Evolutionary conservation across 2,888 invertebrate species (phyloP).

Genomic region (Apodemia duryi): DNA sequence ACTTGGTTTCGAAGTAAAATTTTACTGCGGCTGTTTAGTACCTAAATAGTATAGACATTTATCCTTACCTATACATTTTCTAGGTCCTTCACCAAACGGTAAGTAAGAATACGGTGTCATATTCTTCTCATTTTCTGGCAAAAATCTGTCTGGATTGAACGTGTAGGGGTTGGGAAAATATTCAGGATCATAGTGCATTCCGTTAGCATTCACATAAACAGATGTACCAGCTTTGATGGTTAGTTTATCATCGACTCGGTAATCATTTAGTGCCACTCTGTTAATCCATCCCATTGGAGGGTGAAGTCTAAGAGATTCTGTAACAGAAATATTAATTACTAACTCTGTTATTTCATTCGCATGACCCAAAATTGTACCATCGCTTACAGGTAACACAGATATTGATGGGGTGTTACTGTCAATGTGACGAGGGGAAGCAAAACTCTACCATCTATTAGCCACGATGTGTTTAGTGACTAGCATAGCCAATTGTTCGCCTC

Average conservation of each 20-base stretch:
- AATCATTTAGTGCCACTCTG: conserved; percentile 39
- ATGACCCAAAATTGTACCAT: no score
- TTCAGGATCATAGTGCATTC: conserved; percentile 56
- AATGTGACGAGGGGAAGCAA: no score
- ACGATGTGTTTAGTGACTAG: no score
- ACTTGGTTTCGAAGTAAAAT: no score
- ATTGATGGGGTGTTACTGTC: no score
- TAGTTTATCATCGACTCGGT: conserved; percentile 42
- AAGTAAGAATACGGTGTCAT: conserved; percentile 46
- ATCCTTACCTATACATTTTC: conserved; percentile 21
- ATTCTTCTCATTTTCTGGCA: conserved; percentile 68
- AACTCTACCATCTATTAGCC: no score
- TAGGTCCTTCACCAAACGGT: conserved; percentile 74
- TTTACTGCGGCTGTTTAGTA: no score
- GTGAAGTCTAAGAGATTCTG: conserved; percentile 48
- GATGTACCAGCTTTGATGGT: conserved; percentile 45
- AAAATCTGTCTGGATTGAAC: conserved; percentile 77
- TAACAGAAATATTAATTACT: background rate
- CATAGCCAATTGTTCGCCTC: no score
- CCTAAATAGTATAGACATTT: no score
- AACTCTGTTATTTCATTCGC: no score
- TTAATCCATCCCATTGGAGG: conserved; percentile 50
- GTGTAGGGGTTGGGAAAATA: conserved; percentile 70
- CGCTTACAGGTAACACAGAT: no score
- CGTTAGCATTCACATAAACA: conserved; percentile 39